Percentiles rank a stretch among this genome's conserved stretches.
Evolutionary conservation across 2,113 vertebrate genomes (phyloP).

Genomic region (Alectura lathami): DNA sequence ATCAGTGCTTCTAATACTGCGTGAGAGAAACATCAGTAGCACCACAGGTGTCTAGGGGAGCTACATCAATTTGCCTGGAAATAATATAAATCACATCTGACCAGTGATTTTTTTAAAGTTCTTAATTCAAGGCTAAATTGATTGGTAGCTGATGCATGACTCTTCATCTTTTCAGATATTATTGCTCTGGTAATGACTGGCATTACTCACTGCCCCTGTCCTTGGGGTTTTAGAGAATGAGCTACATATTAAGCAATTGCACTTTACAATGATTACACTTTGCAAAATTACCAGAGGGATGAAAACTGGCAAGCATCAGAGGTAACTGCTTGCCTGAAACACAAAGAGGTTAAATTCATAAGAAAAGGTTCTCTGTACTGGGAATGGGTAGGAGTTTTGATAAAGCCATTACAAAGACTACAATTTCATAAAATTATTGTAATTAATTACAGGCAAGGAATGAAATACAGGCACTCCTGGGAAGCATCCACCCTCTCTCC

Average conservation of each 20-base stretch:
- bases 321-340: neutral
- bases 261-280: constrained; percentile 54
- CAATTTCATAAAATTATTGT: neutral
- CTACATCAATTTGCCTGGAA: neutral
- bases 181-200: constrained; percentile 24
- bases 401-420: neutral
- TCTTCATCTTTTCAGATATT: constrained; percentile 4
- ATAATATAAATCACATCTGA: neutral
- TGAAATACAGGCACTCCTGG: neutral
- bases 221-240: constrained; percentile 44
- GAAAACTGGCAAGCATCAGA: constrained; percentile 2
- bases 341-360: neutral
- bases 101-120: neutral
- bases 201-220: constrained; percentile 12
- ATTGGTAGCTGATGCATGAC: neutral
- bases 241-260: constrained; percentile 45
- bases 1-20: neutral
- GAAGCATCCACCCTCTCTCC: neutral
- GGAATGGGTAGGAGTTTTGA: neutral
- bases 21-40: neutral
- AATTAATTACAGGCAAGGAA: neutral
- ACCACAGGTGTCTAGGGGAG: neutral
- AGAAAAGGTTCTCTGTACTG: neutral
- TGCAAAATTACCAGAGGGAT: constrained; percentile 16
- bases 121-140: constrained; percentile 19